Conservation (phyloP, 2,888 invertebrate species). For the Bimastos eiseni region DNA sequence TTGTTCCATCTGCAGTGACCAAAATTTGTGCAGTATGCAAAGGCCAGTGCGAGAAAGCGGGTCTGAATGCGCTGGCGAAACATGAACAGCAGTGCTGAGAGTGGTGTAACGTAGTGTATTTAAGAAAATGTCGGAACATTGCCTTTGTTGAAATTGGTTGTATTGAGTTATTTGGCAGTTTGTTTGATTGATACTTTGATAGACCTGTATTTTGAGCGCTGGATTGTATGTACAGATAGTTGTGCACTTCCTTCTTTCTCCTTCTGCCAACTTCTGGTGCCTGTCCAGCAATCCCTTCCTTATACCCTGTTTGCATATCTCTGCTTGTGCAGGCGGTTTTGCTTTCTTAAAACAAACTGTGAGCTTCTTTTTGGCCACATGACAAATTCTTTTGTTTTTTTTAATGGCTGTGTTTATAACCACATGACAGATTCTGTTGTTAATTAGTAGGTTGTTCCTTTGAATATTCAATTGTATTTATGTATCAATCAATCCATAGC, state of each 20-base stretch:
- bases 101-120: background rate
- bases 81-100: background rate
- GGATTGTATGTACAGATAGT: background rate
- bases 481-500: no score
- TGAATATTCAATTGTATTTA: background rate
- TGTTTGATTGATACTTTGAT: background rate
- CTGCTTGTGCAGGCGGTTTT: background rate
- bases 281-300: background rate
- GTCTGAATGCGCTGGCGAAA: background rate
- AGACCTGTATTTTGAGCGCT: background rate
- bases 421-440: background rate
- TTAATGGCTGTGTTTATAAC: no score
- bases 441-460: background rate
- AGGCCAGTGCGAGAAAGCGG: background rate
- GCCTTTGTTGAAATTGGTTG: slow-evolving; percentile 13
- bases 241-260: background rate
- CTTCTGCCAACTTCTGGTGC: background rate
- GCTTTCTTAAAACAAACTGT: background rate
- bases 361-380: background rate
- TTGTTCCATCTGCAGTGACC: background rate
- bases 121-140: slow-evolving; percentile 4
- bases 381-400: no score
- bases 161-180: background rate
- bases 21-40: background rate
- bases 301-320: background rate